phyloP scores from a whole-genome alignment of 2,888 invertebrate genomes.

The Rapana venosa region DNA sequence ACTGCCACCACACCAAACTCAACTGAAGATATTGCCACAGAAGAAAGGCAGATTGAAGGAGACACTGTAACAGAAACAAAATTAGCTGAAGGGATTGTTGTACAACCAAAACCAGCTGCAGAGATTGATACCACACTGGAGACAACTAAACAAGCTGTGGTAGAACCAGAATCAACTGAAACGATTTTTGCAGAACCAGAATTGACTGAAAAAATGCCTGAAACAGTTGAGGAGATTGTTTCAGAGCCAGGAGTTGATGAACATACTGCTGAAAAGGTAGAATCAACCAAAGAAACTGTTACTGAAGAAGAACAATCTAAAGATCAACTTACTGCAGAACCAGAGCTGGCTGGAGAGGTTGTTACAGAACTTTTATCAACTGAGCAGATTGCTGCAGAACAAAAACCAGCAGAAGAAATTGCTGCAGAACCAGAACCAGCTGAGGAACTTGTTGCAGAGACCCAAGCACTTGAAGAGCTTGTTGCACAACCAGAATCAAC shows the following conservation, averaged over 20 bases:
- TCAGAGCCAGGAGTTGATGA: background rate
- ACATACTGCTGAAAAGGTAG: background rate
- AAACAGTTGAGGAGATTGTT: background rate
- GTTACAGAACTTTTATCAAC: background rate
- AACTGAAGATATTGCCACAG: too few relatives aligned
- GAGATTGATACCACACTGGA: too few relatives aligned
- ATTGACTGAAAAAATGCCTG: background rate
- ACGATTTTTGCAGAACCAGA: background rate
- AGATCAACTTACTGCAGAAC: background rate
- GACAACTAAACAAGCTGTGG: too few relatives aligned
- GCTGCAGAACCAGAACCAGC: background rate
- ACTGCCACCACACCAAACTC: too few relatives aligned
- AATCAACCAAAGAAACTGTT: background rate
- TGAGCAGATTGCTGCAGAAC: background rate
- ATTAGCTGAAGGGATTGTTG: too few relatives aligned
- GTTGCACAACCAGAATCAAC: background rate
- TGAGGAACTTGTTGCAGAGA: background rate
- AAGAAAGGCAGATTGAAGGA: too few relatives aligned
- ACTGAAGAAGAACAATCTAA: background rate
- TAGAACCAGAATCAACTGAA: background rate
- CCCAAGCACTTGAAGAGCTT: too few relatives aligned
- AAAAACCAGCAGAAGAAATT: too few relatives aligned
- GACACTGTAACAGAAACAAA: too few relatives aligned
- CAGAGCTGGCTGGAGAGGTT: background rate
- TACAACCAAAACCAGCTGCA: too few relatives aligned